These are phyloP conservation scores for Cerastis leucographa DNA, from an alignment of 2,888 invertebrate genomes.

Conservation along the genomic window DNA sequence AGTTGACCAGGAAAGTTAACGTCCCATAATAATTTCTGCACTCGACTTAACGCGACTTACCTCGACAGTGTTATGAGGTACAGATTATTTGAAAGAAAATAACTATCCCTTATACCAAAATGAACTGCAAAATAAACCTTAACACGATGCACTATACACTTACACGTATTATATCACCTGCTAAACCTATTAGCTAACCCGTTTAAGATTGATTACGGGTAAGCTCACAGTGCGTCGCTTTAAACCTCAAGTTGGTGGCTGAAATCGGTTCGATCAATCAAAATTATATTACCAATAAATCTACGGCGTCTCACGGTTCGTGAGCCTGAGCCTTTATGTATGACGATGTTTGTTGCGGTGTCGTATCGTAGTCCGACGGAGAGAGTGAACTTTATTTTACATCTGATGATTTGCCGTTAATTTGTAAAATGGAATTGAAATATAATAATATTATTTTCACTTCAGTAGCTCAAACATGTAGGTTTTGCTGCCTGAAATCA, in stretches of 20 bases:
- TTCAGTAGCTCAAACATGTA: too few species aligned
- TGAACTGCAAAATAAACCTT: background rate
- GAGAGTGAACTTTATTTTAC: too few species aligned
- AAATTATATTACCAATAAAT: slow-evolving; percentile 90
- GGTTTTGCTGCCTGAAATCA: too few species aligned
- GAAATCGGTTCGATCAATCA: slow-evolving; percentile 86
- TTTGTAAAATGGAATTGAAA: too few species aligned
- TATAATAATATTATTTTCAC: too few species aligned
- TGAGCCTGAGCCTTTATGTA: slow-evolving; percentile 70
- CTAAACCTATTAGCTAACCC: slow-evolving; percentile 64
- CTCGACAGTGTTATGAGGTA: background rate
- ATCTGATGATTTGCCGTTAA: too few species aligned
- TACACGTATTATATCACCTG: slow-evolving; percentile 59
- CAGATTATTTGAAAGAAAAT: background rate
- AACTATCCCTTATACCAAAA: too few species aligned
- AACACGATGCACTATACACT: slow-evolving; percentile 54
- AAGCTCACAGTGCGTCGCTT: slow-evolving; percentile 78
- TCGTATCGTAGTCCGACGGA: slow-evolving; percentile 20
- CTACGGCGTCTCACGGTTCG: slow-evolving; percentile 81
- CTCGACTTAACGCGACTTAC: background rate
- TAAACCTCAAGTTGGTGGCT: slow-evolving; percentile 78
- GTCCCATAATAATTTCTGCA: background rate
- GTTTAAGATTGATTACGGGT: slow-evolving; percentile 79
- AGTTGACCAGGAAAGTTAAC: background rate
- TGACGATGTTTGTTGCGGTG: slow-evolving; percentile 66